phyloP scores from a whole-genome alignment of 1,140 invertebrate species.

The Drosophila carrolli region DNA sequence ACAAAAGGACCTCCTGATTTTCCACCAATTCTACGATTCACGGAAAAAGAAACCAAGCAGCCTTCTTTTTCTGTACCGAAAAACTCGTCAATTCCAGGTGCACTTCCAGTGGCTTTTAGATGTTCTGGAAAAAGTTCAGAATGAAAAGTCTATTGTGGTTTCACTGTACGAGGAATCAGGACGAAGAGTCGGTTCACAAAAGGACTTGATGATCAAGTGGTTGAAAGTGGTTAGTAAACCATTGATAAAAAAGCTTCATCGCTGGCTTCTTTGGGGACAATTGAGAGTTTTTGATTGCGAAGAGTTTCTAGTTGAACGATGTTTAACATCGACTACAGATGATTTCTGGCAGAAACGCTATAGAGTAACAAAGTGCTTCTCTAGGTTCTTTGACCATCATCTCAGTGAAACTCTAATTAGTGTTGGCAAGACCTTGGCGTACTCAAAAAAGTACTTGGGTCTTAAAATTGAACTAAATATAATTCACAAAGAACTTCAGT shows the following conservation, averaged over 20 bases:
- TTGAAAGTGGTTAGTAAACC: constrained; percentile 13
- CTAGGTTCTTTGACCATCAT: constrained; percentile 13
- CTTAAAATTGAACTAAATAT: neutral
- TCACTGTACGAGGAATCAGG: constrained; percentile 24
- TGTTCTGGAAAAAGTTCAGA: constrained; percentile 1
- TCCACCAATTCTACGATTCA: constrained; percentile 12
- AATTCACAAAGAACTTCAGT: neutral
- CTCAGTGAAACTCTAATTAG: constrained; percentile 11
- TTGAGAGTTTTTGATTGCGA: neutral
- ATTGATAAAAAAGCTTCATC: constrained; percentile 6
- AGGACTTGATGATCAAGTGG: constrained; percentile 27
- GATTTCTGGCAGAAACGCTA: constrained; percentile 39
- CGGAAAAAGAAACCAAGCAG: neutral
- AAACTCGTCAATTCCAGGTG: constrained; percentile 1
- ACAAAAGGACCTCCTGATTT: constrained; percentile 12
- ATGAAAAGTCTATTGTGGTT: constrained; percentile 2
- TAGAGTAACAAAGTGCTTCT: constrained; percentile 5
- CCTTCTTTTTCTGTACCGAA: constrained; percentile 18
- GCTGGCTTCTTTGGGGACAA: constrained; percentile 35
- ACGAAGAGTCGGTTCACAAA: constrained; percentile 2
- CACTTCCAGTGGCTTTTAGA: constrained; percentile 34
- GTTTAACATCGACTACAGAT: neutral
- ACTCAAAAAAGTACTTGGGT: constrained; percentile 6
- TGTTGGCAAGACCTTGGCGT: constrained; percentile 23
- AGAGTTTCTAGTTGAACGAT: constrained; percentile 34